Percentiles rank a stretch among this genome's conserved stretches.
These are phyloP conservation scores for Anarrhichthys ocellatus DNA, from an alignment of 2,113 vertebrate genomes.

Conservation along the genomic window DNA sequence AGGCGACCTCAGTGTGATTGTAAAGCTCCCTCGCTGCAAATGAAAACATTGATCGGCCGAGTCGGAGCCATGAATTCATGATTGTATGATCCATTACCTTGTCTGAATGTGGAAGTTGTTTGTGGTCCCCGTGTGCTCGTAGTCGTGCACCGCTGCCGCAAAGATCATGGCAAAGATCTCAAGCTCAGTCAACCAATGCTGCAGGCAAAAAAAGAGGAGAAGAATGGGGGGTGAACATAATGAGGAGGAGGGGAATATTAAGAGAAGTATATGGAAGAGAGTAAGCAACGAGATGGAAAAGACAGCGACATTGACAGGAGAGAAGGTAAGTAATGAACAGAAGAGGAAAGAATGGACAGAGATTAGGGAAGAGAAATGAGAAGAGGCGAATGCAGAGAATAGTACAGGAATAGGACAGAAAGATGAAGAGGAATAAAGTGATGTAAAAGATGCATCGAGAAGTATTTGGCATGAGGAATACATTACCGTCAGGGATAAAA, in stretches of 20 bases:
- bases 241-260: constrained; percentile 7
- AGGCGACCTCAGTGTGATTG: constrained; percentile 45
- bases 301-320: constrained; percentile 25
- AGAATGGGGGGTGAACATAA: neutral
- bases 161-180: constrained; percentile 99
- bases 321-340: constrained; percentile 45
- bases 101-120: constrained; percentile 99
- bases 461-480: constrained; percentile 49
- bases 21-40: constrained; percentile 57
- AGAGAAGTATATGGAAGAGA: constrained; percentile 14
- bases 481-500: constrained; percentile 55
- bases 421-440: constrained; percentile 37
- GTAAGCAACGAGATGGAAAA: constrained; percentile 41
- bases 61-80: constrained; percentile 68
- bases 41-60: constrained; percentile 71
- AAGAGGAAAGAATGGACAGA: constrained; percentile 48
- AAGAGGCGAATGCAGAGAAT: constrained; percentile 35
- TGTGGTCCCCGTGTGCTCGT: constrained; percentile 98
- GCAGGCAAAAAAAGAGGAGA: constrained; percentile 47
- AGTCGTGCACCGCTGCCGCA: constrained; percentile 96
- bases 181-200: constrained; percentile 98
- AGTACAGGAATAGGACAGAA: constrained; percentile 37
- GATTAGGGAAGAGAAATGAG: constrained; percentile 59
- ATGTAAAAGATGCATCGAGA: constrained; percentile 44
- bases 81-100: constrained; percentile 81